Conservation (phyloP, 2,797 vertebrate species). For the Peromyscus eremicus region DNA sequence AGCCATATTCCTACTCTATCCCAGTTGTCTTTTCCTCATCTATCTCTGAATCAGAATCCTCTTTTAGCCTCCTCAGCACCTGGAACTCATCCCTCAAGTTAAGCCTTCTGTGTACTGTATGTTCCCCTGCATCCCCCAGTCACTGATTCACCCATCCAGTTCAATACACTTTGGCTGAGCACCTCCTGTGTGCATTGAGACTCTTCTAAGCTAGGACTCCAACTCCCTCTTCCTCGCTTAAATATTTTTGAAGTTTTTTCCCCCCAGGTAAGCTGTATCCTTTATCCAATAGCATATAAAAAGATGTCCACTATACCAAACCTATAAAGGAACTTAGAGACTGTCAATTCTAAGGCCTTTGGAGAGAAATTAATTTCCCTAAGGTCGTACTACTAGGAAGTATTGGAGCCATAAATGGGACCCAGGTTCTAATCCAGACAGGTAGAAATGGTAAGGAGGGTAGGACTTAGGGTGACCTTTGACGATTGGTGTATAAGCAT, state of each 20-base stretch:
- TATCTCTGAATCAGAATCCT: slow-evolving; percentile 56
- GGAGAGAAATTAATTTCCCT: slow-evolving; percentile 51
- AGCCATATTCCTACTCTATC: slow-evolving; percentile 37
- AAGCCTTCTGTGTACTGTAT: slow-evolving; percentile 53
- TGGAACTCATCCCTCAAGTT: slow-evolving; percentile 46
- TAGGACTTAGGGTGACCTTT: slow-evolving; percentile 40
- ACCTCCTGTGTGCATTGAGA: slow-evolving; percentile 57
- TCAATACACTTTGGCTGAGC: slow-evolving; percentile 67
- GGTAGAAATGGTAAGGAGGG: slow-evolving; percentile 37
- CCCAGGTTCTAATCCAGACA: slow-evolving; percentile 50
- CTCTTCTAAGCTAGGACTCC: slow-evolving; percentile 52
- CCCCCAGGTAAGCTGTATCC: slow-evolving; percentile 24
- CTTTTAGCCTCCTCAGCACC: slow-evolving; percentile 58
- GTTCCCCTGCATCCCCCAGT: background rate
- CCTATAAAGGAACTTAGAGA: slow-evolving; percentile 55
- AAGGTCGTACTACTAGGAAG: slow-evolving; percentile 39
- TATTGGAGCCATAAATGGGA: slow-evolving; percentile 33
- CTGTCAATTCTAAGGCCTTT: slow-evolving; percentile 34
- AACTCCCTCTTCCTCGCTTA: slow-evolving; percentile 65
- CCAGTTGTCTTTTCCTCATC: slow-evolving; percentile 38
- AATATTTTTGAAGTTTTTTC: slow-evolving; percentile 48
- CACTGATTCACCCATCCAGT: slow-evolving; percentile 65
- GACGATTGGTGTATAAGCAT: slow-evolving; percentile 41
- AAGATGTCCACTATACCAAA: slow-evolving; percentile 38
- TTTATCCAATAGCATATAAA: slow-evolving; percentile 46